Evolutionary conservation across 2,113 vertebrate genomes (phyloP).

Genomic region (Anthoscopus minutus): DNA sequence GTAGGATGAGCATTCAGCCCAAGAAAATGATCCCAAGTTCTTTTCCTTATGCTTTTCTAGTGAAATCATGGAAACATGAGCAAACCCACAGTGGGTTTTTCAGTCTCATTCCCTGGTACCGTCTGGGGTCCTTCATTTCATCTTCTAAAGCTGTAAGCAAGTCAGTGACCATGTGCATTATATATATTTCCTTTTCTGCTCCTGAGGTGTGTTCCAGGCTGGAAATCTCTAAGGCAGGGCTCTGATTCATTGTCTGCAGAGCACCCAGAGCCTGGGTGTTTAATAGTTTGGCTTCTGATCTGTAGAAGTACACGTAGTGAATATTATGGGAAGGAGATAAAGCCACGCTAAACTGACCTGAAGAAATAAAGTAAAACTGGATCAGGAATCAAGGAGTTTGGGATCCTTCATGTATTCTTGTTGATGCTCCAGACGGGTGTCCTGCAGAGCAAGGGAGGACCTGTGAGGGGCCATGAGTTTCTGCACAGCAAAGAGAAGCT

Average conservation of each 20-base stretch:
- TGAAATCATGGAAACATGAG: background rate
- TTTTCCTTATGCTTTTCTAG: background rate
- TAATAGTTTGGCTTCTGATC: background rate
- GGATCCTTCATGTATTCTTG: background rate
- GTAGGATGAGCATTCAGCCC: background rate
- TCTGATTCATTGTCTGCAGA: background rate
- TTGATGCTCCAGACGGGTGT: background rate
- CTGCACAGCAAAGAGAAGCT: background rate
- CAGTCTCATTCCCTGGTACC: background rate
- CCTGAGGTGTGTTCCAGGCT: background rate
- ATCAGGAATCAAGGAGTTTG: background rate
- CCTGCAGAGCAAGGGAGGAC: background rate
- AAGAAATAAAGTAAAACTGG: background rate
- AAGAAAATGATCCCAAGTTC: background rate
- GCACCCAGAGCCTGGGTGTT: background rate
- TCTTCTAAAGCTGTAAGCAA: background rate
- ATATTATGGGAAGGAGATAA: background rate
- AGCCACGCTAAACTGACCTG: background rate
- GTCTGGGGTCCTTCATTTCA: background rate
- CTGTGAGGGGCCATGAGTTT: background rate
- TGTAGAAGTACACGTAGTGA: background rate
- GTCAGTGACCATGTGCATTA: background rate
- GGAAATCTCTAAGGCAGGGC: background rate
- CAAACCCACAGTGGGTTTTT: background rate
- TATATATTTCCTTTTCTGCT: background rate